Conservation (phyloP, 2,113 vertebrate genomes). For the Cyanocitta stelleri region DNA sequence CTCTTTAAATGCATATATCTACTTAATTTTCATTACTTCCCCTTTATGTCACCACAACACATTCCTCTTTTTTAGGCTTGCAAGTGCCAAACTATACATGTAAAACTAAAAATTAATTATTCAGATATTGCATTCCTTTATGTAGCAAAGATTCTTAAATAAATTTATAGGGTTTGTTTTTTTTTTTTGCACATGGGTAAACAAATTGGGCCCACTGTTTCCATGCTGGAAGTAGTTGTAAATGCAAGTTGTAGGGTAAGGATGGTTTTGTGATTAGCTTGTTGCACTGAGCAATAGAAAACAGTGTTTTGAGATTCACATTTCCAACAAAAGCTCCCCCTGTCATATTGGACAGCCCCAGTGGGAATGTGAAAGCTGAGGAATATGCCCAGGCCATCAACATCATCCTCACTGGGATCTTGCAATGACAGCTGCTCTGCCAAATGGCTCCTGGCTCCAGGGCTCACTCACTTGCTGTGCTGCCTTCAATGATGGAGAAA, state of each 20-base stretch:
- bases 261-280: neutral
- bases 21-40: conserved; percentile 11
- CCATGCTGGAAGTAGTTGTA: neutral
- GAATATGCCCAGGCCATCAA: neutral
- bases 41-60: neutral
- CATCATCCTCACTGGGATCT: neutral
- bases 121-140: neutral
- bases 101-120: neutral
- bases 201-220: neutral
- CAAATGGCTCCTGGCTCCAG: neutral
- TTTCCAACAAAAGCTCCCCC: neutral
- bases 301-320: neutral
- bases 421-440: neutral
- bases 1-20: neutral
- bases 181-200: neutral
- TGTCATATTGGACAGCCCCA: neutral
- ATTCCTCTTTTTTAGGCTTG: neutral
- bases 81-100: neutral
- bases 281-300: neutral
- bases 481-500: neutral
- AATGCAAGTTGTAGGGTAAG: neutral
- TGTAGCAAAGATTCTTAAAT: neutral
- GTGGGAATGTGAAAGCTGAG: neutral
- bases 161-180: neutral
- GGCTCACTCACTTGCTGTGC: neutral